A percentile compares a stretch with the other conserved stretches of the same genome.
phyloP scores from a whole-genome alignment of 2,888 invertebrate genomes.

The Protophormia terraenovae region DNA sequence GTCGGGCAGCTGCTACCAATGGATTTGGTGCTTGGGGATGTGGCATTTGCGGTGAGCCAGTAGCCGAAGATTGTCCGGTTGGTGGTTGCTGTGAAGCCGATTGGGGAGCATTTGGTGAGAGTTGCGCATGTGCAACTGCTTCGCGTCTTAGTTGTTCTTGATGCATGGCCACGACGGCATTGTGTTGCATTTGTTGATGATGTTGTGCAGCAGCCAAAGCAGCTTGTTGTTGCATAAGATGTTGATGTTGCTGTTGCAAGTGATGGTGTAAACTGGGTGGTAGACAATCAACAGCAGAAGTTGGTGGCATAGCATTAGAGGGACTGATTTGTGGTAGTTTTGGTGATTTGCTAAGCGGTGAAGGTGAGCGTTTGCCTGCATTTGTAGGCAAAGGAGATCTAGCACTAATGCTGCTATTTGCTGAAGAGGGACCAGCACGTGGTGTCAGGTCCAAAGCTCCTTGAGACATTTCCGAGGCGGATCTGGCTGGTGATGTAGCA shows the following conservation, averaged over 20 bases:
- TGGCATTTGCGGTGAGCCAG: constrained; percentile 60
- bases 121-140: constrained; percentile 79
- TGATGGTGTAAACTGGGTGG: constrained; percentile 78
- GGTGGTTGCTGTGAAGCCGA: constrained; percentile 57
- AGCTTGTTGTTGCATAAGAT: constrained; percentile 78
- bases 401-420: constrained; percentile 78
- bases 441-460: constrained; percentile 85
- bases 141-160: constrained; percentile 78
- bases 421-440: constrained; percentile 76
- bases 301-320: constrained; percentile 67
- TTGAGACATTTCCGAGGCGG: constrained; percentile 81
- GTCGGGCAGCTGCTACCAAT: constrained; percentile 76
- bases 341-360: constrained; percentile 55
- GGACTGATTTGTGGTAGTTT: constrained; percentile 66
- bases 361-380: constrained; percentile 52
- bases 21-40: constrained; percentile 75
- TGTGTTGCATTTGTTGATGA: constrained; percentile 78
- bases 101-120: constrained; percentile 74
- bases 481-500: constrained; percentile 78
- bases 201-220: constrained; percentile 77
- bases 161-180: constrained; percentile 77
- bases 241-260: constrained; percentile 79
- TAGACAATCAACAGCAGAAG: constrained; percentile 75
- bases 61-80: constrained; percentile 32
- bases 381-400: constrained; percentile 67